Evolutionary conservation across 2,797 vertebrate species (phyloP), one percentile per base, ranked within the genome.

Genomic region (Hypotaenidia philippensis): DNA sequence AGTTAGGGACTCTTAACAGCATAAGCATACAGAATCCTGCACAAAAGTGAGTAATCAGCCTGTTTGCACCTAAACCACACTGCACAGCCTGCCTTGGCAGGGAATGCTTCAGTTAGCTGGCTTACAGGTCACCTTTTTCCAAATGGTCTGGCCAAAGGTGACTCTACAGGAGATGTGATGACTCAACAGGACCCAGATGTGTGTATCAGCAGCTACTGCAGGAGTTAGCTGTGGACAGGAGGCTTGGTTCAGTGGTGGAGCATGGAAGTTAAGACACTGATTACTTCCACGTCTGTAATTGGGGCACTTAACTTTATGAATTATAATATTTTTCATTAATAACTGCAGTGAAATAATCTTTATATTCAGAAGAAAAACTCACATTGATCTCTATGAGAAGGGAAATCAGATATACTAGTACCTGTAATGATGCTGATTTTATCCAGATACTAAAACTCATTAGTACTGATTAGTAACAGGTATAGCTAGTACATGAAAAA

Each of bases 281-380:
- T 87, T 56, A 61, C 4, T 38, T 83, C 29, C 45, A 5, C 5
- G 1, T 21, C 15, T 26, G 8, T 44, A 74, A 50, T 3, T 34
- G 19, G 5, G 10, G 4, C 3, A 74, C 13, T 55, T 11, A 44
- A 63, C 22, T 4, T 52, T 29, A 8, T 0, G 1, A 59, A 2
- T n/a, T 71, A 38, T 9, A n/a, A 5, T 13, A 56, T 2, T n/a
- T 38, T 70, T 84, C 72, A 5, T 47, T 56, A 80, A 55, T 32
- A 74, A 52, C 13, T 57, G 45, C 55, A 45, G 7, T 57, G 23
- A 93, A 80, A 77, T 45, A 31, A 60, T 34, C 11, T 76, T 77
- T 38, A 45, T 50, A 72, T 53, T 77, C 44, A 45, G 29, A 63
- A 23, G 36, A 13, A 85, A 82, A 72, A 13, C 13, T 70, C 18